phyloP scores from a whole-genome alignment of 2,113 vertebrate species.

The Nyctibius bracteatus region DNA sequence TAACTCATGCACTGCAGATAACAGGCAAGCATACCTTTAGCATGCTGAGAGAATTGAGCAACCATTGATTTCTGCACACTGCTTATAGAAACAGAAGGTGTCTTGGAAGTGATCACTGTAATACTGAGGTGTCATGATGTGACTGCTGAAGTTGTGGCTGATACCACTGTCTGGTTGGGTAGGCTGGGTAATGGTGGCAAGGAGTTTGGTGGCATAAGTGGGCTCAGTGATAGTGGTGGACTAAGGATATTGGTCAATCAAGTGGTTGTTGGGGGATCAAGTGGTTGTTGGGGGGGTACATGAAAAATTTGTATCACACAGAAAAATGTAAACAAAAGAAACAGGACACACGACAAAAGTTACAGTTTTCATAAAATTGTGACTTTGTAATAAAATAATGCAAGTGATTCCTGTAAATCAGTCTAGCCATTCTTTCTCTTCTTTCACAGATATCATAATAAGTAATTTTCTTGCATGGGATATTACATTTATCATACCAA shows the following conservation, averaged over 20 bases:
- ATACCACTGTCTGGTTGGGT: neutral
- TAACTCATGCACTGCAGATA: neutral
- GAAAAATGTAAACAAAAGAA: neutral
- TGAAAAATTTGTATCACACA: neutral
- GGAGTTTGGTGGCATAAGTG: neutral
- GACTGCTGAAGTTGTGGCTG: neutral
- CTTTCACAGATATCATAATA: neutral
- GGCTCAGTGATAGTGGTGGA: neutral
- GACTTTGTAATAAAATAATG: neutral
- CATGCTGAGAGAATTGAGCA: neutral
- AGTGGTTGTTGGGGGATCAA: neutral
- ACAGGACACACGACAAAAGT: neutral
- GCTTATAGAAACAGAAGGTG: neutral
- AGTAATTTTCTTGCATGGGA: neutral
- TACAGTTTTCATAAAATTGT: neutral
- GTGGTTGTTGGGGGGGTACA: neutral
- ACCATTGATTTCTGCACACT: neutral
- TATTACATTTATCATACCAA: neutral
- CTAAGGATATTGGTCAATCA: neutral
- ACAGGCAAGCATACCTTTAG: neutral
- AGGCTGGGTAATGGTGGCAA: too few species aligned
- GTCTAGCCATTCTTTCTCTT: neutral
- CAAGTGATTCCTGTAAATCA: neutral
- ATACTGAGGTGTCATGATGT: neutral
- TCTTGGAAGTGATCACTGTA: neutral